Base-by-base conservation (phyloP, 2,113 vertebrate genomes). In the Zeus faber region DNA sequence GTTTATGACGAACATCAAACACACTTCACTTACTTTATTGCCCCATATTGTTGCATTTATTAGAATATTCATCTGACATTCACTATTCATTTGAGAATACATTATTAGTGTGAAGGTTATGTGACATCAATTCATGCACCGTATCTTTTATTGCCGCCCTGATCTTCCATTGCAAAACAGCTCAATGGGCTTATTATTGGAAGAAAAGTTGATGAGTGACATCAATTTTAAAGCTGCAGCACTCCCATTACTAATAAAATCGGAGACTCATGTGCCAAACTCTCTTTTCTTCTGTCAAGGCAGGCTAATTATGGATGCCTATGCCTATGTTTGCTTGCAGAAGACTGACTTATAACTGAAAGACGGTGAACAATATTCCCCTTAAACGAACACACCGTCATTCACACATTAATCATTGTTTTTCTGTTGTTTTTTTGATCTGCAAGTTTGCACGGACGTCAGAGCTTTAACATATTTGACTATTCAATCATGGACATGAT, bases 1-100 rank as follows among this genome's bases (percentile, higher is more conserved):
- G 41, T 75, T 56, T 75, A 67, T 68, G 64, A 61, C 50, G 77
- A 80, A 82, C 74, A 81, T 85, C 80, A 85, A 81, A 82, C 58
- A 1, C 10, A 35, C 62, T 62, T 78, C 74, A 80, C 57, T 81
- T 73, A 78, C 74, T 70, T 77, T 67, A 72, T 74, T 67, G 60
- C 59, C 46, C 16, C 62, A 56, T 68, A 59, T 52, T 65, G 56
- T 65, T 56, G 54, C 56, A 53, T 59, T 49, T 58, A 76, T 76
- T 77, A 69, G 72, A 81, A 84, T 82, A 70, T 73, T 77, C 22
- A 74, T 74, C 39, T n/a, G n/a, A 54, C 23, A n/a, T 54, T 68
- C 52, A 41, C 51, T 53, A 18, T 76, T 74, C 56, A 65, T 58
- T 40, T 20, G 10, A 54, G 21, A 26, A 27, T 35, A 56, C 44